Conservation (phyloP, 2,888 invertebrate species). For the Rhodophaea formosa region DNA sequence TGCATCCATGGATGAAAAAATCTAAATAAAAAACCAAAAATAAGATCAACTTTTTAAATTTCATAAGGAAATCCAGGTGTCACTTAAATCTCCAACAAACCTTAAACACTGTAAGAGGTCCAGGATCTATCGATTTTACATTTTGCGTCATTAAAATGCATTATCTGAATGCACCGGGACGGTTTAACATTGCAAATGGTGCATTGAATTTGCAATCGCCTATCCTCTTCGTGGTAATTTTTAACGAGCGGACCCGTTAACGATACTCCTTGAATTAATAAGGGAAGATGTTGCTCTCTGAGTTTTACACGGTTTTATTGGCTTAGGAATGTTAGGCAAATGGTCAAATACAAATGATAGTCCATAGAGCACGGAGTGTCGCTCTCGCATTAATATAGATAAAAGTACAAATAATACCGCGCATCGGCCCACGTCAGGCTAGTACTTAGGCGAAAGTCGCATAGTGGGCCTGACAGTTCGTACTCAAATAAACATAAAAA, state of each 20-base stretch:
- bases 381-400: too few species aligned
- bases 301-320: slow-evolving; percentile 37
- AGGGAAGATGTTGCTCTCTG: slow-evolving; percentile 46
- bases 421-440: too few species aligned
- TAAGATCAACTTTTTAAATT: slow-evolving; percentile 34
- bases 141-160: slow-evolving; percentile 82
- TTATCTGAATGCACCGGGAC: slow-evolving; percentile 69
- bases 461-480: too few species aligned
- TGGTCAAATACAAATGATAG: too few species aligned
- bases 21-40: not conserved
- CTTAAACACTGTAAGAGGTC: slow-evolving; percentile 51
- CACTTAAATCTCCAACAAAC: slow-evolving; percentile 52
- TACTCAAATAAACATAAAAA: too few species aligned
- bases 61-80: slow-evolving; percentile 51
- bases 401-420: too few species aligned
- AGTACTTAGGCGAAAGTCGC: too few species aligned
- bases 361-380: too few species aligned
- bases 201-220: slow-evolving; percentile 68
- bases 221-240: slow-evolving; percentile 69
- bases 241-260: slow-evolving; percentile 68
- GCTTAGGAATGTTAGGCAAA: slow-evolving; percentile 11
- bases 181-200: slow-evolving; percentile 77
- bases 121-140: slow-evolving; percentile 63
- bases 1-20: slow-evolving; percentile 3
- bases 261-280: slow-evolving; percentile 72